A percentile compares a stretch with the other conserved stretches of the same genome.
These are phyloP conservation scores for Habrosyne pyritoides DNA, from an alignment of 2,888 invertebrate genomes.

Conservation along the genomic window DNA sequence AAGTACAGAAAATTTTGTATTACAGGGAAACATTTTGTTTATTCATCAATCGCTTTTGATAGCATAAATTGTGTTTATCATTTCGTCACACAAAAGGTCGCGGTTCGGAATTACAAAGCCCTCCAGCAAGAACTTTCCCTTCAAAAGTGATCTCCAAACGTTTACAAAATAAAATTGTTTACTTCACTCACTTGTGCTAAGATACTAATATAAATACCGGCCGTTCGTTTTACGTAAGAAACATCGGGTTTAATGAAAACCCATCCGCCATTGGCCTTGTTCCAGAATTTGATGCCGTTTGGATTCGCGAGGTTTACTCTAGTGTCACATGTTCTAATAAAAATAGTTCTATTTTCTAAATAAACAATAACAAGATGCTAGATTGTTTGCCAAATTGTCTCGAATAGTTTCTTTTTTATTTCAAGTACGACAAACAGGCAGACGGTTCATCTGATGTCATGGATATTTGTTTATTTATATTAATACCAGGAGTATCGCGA, in stretches of 20 bases:
- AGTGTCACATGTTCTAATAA: background rate
- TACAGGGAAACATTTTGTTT: no score
- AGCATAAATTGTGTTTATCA: no score
- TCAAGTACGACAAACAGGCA: background rate
- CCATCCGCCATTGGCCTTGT: conserved; percentile 16
- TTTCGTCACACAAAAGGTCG: no score
- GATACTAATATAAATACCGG: conserved; percentile 2
- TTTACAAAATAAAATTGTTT: background rate
- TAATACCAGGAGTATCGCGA: no score
- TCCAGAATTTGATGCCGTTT: conserved; percentile 14
- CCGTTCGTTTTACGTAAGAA: background rate
- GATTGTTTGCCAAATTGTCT: background rate
- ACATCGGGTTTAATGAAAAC: conserved; percentile 12
- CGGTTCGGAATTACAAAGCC: no score
- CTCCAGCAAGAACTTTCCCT: no score
- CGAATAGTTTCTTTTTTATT: background rate
- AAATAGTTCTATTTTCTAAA: background rate
- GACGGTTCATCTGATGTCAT: no score
- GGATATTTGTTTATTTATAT: no score
- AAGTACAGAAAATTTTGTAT: no score
- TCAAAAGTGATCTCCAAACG: background rate
- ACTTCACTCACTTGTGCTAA: background rate
- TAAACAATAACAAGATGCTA: background rate
- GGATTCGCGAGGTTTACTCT: background rate
- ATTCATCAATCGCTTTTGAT: no score